Percentiles rank a stretch among this genome's conserved stretches.
Conservation (phyloP, 2,797 vertebrate species). For the Luscinia luscinia region DNA sequence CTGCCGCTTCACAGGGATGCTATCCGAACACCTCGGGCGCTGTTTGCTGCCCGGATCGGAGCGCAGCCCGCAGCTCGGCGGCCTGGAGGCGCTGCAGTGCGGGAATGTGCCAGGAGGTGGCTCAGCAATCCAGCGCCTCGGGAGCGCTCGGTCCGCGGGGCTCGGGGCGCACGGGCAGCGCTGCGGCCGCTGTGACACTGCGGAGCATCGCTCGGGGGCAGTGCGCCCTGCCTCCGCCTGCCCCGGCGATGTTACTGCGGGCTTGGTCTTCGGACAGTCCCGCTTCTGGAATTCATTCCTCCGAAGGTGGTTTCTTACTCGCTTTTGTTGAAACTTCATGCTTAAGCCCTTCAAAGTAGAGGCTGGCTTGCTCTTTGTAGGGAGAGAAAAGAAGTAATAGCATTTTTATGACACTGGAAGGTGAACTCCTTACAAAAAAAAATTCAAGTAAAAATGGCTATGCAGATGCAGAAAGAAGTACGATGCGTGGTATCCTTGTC, state of each 20-base stretch:
- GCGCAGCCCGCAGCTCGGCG: rapidly evolving
- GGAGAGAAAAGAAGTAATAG: too few species aligned
- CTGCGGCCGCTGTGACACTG: neutral
- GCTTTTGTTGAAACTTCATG: neutral
- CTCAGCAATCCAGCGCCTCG: too few species aligned
- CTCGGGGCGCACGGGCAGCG: too few species aligned
- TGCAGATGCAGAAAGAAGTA: neutral
- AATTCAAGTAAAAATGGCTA: neutral
- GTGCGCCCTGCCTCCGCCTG: rapidly evolving
- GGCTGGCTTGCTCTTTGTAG: too few species aligned
- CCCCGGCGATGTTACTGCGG: neutral
- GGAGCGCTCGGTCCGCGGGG: too few species aligned
- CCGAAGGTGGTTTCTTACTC: neutral
- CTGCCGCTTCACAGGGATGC: neutral
- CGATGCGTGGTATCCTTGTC: neutral
- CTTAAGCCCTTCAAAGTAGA: neutral
- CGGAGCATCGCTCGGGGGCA: rapidly evolving
- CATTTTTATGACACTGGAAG: neutral
- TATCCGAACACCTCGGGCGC: rapidly evolving
- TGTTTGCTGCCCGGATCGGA: rapidly evolving
- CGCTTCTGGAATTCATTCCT: rapidly evolving
- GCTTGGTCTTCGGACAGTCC: neutral
- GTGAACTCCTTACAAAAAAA: neutral
- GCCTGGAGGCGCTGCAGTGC: neutral
- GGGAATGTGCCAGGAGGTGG: too few species aligned